A percentile compares a stretch with the other conserved stretches of the same genome.
Conservation (phyloP, 2,797 vertebrate species). For the Megaceryle alcyon region DNA sequence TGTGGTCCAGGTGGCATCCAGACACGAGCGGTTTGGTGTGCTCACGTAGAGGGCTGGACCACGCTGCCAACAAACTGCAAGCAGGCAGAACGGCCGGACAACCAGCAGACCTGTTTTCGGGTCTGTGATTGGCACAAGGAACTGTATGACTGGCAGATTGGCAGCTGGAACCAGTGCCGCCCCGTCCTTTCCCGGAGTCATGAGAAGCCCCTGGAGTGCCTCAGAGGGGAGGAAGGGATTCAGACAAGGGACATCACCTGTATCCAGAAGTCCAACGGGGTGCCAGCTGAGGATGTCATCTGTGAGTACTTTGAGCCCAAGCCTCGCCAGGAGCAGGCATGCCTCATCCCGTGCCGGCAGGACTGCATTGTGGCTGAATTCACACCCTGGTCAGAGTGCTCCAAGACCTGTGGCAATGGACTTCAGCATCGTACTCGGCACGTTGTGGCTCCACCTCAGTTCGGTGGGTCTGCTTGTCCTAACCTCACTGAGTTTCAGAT, state of each 20-base stretch:
- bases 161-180: slow-evolving; percentile 88
- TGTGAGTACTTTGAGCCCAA: slow-evolving; percentile 97
- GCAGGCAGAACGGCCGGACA: slow-evolving; percentile 86
- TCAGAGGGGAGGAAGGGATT: slow-evolving; percentile 91
- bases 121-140: slow-evolving; percentile 98
- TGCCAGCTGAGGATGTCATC: slow-evolving; percentile 88
- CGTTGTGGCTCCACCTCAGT: slow-evolving; percentile 89
- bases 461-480: slow-evolving; percentile 87
- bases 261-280: slow-evolving; percentile 83
- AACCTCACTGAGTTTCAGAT: slow-evolving; percentile 95
- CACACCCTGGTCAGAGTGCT: slow-evolving; percentile 92
- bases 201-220: slow-evolving; percentile 81
- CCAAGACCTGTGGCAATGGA: slow-evolving; percentile 91
- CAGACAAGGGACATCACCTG: slow-evolving; percentile 91
- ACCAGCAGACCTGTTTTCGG: slow-evolving; percentile 94
- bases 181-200: slow-evolving; percentile 86
- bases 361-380: slow-evolving; percentile 94
- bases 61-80: slow-evolving; percentile 94
- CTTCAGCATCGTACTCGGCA: slow-evolving; percentile 90
- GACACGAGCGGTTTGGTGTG: slow-evolving; percentile 95
- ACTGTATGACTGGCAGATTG: slow-evolving; percentile 92
- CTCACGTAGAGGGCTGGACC: slow-evolving; percentile 95
- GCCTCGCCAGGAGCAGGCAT: slow-evolving; percentile 94
- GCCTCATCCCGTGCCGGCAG: slow-evolving; percentile 94
- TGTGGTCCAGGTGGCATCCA: slow-evolving; percentile 95